Evolutionary conservation across 2,888 invertebrate genomes (phyloP).

Genomic region (Erynnis tages): DNA sequence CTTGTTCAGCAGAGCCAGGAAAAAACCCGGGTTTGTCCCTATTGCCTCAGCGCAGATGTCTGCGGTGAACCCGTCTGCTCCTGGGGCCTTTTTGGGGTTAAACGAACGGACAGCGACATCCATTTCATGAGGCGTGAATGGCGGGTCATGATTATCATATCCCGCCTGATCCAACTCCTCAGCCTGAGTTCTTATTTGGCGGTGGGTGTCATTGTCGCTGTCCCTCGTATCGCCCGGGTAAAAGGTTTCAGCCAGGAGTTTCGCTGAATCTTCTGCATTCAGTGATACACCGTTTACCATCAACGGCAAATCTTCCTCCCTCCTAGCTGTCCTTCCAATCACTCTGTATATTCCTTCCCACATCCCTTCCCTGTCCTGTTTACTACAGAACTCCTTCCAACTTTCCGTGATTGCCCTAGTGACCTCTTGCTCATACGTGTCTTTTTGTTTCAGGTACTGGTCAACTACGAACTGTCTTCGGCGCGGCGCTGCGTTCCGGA

Average conservation of each 20-base stretch:
- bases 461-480: neutral
- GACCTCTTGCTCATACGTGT: neutral
- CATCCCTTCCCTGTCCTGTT: neutral
- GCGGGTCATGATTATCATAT: slow-evolving; percentile 2
- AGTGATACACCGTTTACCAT: neutral
- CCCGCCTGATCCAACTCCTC: neutral
- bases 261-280: neutral
- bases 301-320: neutral
- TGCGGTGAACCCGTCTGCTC: neutral
- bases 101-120: neutral
- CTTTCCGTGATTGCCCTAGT: neutral
- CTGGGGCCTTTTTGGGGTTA: slow-evolving; percentile 5
- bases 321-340: neutral
- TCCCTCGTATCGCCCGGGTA: neutral
- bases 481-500: slow-evolving; percentile 1
- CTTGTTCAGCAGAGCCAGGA: neutral
- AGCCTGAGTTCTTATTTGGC: neutral
- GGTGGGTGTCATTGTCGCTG: neutral
- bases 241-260: neutral
- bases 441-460: slow-evolving; percentile 1
- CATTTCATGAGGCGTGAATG: neutral
- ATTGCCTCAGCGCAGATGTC: slow-evolving; percentile 1
- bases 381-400: neutral
- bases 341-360: slow-evolving; percentile 7
- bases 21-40: neutral